phyloP scores from a whole-genome alignment of 2,888 invertebrate species.

The Phlogophora meticulosa region DNA sequence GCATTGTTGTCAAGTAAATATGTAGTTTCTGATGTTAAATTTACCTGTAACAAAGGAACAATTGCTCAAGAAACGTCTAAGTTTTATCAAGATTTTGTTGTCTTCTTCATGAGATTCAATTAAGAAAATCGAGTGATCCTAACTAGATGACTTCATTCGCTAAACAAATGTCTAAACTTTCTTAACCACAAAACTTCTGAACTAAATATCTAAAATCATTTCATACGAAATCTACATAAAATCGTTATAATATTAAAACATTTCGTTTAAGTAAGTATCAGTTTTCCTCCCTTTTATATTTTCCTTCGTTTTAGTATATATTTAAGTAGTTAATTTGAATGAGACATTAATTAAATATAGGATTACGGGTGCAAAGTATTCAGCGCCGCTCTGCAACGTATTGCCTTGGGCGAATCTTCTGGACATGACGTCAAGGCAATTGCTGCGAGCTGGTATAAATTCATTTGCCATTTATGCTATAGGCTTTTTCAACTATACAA shows the following conservation, averaged over 20 bases:
- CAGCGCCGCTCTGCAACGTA: slow-evolving; percentile 7
- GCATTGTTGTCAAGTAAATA: slow-evolving; percentile 54
- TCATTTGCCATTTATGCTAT: slow-evolving; percentile 28
- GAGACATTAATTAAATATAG: slow-evolving; percentile 19
- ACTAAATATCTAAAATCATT: not conserved
- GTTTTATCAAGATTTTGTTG: slow-evolving; percentile 16
- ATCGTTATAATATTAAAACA: slow-evolving; percentile 35
- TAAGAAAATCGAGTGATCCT: not conserved
- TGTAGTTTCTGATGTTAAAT: slow-evolving; percentile 28
- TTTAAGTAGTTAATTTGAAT: no score
- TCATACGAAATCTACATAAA: slow-evolving; percentile 8
- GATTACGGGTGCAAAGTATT: slow-evolving; percentile 22
- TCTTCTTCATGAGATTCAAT: not conserved
- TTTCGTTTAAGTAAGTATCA: no score
- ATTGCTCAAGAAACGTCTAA: slow-evolving; percentile 10
- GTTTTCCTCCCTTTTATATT: no score
- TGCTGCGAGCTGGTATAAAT: slow-evolving; percentile 14
- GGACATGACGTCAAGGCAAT: slow-evolving; percentile 20
- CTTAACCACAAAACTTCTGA: not conserved
- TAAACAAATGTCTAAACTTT: not conserved
- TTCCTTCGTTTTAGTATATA: no score
- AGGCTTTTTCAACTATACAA: slow-evolving; percentile 26
- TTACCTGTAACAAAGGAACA: slow-evolving; percentile 28
- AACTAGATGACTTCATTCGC: not conserved
- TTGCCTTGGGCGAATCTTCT: slow-evolving; percentile 28